These are phyloP conservation scores for Strigops habroptila DNA, from an alignment of 2,113 vertebrate genomes.

Conservation along the genomic window DNA sequence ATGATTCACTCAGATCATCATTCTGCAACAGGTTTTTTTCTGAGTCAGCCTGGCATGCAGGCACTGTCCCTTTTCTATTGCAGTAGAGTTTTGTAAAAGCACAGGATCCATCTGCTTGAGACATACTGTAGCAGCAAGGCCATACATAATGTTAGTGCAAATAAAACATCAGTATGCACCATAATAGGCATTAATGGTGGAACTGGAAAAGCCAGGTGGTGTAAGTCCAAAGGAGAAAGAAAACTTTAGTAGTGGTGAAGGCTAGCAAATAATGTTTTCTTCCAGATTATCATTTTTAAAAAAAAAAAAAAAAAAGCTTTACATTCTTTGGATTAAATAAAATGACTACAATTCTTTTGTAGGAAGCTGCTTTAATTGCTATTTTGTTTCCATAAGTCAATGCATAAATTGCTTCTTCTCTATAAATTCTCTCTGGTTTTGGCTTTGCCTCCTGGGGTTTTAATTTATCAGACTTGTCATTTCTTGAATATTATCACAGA, in stretches of 20 bases:
- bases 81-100: not conserved
- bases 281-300: not conserved
- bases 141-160: not conserved
- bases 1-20: not conserved
- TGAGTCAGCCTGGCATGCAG: not conserved
- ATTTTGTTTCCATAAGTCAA: constrained; percentile 9
- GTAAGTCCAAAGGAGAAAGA: not conserved
- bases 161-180: not conserved
- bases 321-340: not conserved
- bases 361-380: not conserved
- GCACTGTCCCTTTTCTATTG: not conserved
- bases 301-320: not conserved
- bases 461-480: constrained; percentile 54
- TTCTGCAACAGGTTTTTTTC: not conserved
- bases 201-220: not conserved
- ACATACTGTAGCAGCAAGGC: not conserved
- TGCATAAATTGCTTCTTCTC: constrained; percentile 31
- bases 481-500: constrained; percentile 51
- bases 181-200: not conserved
- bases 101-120: not conserved
- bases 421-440: constrained; percentile 20
- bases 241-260: not conserved
- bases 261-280: not conserved
- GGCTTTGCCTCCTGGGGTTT: constrained; percentile 1
- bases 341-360: not conserved